These are phyloP conservation scores for Magallana gigas DNA, from an alignment of 1,140 invertebrate genomes.

Conservation along the genomic window DNA sequence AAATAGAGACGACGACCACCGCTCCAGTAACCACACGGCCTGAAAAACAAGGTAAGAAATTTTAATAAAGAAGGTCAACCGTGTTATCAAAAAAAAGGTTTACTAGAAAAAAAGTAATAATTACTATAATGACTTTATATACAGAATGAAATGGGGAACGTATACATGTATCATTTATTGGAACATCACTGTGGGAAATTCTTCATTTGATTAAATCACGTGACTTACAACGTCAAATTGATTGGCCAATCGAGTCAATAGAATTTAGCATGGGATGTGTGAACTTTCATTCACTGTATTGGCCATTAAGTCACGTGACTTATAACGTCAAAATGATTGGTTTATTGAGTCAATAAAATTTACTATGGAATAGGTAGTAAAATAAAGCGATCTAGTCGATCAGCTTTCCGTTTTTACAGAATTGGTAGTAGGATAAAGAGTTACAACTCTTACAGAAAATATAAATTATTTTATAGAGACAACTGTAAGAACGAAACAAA, in stretches of 20 bases:
- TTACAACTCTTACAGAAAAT: background rate
- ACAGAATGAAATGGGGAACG: too few relatives aligned
- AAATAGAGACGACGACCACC: background rate
- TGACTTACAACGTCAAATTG: background rate
- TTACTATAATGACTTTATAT: too few relatives aligned
- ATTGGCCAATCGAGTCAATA: slow-evolving; percentile 15
- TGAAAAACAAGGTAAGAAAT: background rate
- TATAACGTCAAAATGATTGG: background rate
- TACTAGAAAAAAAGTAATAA: too few relatives aligned
- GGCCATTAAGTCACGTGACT: background rate
- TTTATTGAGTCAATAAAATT: slow-evolving; percentile 5
- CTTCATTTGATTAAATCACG: background rate
- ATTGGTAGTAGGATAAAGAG: background rate
- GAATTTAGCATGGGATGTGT: background rate
- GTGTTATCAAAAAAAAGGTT: too few relatives aligned
- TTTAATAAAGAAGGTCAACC: too few relatives aligned
- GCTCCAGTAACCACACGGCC: background rate
- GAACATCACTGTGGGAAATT: slow-evolving; percentile 10
- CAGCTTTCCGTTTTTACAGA: background rate
- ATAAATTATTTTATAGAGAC: background rate
- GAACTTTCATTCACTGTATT: background rate
- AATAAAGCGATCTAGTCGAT: background rate
- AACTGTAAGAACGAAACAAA: background rate
- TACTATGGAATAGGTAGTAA: slow-evolving; percentile 3
- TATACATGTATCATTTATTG: background rate